phyloP scores from a whole-genome alignment of 1,140 invertebrate species.

The Branchinecta lynchi region DNA sequence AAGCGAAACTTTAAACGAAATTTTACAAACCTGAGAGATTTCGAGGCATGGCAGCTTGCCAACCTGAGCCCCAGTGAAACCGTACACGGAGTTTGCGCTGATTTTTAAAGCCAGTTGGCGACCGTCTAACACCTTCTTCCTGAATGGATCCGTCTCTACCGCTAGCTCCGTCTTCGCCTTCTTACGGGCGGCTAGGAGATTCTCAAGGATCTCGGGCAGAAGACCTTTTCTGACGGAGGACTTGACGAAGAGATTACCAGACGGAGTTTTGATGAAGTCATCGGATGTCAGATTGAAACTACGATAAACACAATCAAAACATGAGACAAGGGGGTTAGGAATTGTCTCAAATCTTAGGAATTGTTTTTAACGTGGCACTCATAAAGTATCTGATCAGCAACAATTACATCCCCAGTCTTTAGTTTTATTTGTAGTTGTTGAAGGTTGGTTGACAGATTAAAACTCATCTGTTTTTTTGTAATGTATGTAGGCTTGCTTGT shows the following conservation, averaged over 20 bases:
- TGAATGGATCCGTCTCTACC: slow-evolving; percentile 84
- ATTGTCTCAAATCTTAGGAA: no score
- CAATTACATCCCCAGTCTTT: no score
- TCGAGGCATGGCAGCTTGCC: slow-evolving; percentile 97
- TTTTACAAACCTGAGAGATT: slow-evolving; percentile 61
- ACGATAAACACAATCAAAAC: slow-evolving; percentile 20
- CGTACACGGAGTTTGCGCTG: slow-evolving; percentile 98
- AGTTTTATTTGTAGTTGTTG: no score
- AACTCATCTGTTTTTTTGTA: no score
- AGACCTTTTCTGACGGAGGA: slow-evolving; percentile 62
- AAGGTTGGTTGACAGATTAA: no score
- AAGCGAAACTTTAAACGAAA: no score
- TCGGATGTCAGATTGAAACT: slow-evolving; percentile 40
- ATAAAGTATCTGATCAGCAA: no score
- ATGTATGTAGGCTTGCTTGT: no score
- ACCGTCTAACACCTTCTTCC: slow-evolving; percentile 85
- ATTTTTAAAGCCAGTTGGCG: slow-evolving; percentile 95
- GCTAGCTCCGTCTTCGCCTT: slow-evolving; percentile 78
- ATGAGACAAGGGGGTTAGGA: background rate
- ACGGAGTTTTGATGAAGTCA: slow-evolving; percentile 76
- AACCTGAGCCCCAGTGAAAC: slow-evolving; percentile 97
- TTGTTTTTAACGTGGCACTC: no score
- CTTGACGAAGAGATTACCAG: slow-evolving; percentile 85
- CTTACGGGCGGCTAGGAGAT: slow-evolving; percentile 78
- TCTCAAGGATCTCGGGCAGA: slow-evolving; percentile 90